Evolutionary conservation across 2,113 vertebrate genomes (phyloP), one percentile per base, ranked within the genome.

Genomic region (Apeltes quadracus): DNA sequence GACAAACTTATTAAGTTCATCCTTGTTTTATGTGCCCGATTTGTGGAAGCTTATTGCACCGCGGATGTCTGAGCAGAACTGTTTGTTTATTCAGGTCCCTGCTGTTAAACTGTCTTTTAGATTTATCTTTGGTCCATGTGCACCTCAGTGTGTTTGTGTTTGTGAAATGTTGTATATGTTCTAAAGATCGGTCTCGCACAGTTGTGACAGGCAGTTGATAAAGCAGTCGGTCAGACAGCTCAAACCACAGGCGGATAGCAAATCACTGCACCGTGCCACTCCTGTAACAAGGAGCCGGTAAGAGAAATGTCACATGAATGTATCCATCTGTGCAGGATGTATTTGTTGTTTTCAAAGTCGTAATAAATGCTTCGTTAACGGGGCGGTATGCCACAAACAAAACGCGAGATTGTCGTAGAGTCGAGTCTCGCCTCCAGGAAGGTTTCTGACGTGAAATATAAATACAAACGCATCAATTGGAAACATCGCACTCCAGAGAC

Each of bases 231-330:
- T 77, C 65, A 64, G 82, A 78, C 87, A 85, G 78, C 78, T 88
- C 50, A 75, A 58, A 48, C 50, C 65, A 83, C 76, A 43, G 70
- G 46, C 48, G 64, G 84, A 84, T 83, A 85, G 69, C 71, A 86
- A 83, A 86, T 76, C 65, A 48, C 55, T 41, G n/a, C 29, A 41
- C 34, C 39, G 14, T 53, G 64, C 13, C 44, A 66, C 69, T 82
- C 76, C 27, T 20, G 54, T 54, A 41, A 69, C 76, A 84, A 78
- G 75, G 64, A 80, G 64, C 76, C 68, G 44, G 56, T 62, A 61
- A 75, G 69, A 66, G 46, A 79, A 88, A 84, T 86, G 79, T 80
- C 77, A 89, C 36, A 65, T 68, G 62, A 36, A 76, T 72, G 55
- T 72, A 56, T 54, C 43, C 46, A 79, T 46, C 25, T 74, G 22